Base-by-base conservation (phyloP, 2,888 invertebrate genomes). In the Tupiocoris notatus region DNA sequence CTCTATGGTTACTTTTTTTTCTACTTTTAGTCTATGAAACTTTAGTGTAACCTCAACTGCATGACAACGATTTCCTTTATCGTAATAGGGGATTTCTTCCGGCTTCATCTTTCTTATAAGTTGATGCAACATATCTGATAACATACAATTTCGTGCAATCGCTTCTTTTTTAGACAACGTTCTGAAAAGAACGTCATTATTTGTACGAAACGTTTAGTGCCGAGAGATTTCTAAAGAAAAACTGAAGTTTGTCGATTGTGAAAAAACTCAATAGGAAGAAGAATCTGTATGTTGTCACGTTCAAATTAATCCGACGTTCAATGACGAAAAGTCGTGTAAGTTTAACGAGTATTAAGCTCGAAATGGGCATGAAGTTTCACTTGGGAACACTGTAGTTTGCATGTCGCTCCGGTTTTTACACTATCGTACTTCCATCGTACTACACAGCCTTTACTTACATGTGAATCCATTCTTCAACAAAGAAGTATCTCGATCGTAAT, bases 151-250 rank as follows among this genome's bases (percentile, higher is more conserved):
- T n/a, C n/a, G n/a, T n/a, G n/a, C n/a, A 39, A 59, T 23, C 70
- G 56, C 61, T 73, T 73, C 73, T 73, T 73, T 73, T 73, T 73
- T 73, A 73, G 73, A 73, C 25, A 63, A 25, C 73, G 57, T 54
- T 67, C 67, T 56, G 67, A 67, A 20, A 67, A 67, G 56, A 67
- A 67, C 21, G 62, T 73, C 20, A 57, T 70, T 24, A 62, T 73
- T 73, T 73, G 63, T 62, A 62, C 56, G 61, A 73, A 63, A 39
- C 61, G 62, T 62, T 73, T 73, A 73, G 61, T 63, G 54, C 73
- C 54, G 16, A 62, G 62, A 73, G 73, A 63, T 73, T 54, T 39
- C 63, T 73, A 62, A 73, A 62, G 24, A 61, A 71, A 7, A n/a
- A 7, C 59, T 6, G 59, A 59, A 59, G 17, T 59, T 54, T 12